Evolutionary conservation across 2,888 invertebrate species (phyloP), one percentile per base, ranked within the genome.

Genomic region (Zaprionus lineosus): DNA sequence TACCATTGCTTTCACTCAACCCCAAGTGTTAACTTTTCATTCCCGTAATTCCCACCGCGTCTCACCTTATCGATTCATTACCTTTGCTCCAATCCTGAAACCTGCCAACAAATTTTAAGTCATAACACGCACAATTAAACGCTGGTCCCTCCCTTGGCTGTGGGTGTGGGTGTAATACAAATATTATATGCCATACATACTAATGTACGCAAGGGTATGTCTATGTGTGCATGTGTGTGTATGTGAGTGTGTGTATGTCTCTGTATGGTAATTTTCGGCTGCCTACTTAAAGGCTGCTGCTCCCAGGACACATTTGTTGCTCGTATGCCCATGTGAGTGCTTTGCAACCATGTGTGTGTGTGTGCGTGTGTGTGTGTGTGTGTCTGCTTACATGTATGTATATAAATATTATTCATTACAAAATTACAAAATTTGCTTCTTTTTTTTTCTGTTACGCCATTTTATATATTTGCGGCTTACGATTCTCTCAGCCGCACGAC

Each of bases 101-200:
- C 46, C 34, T 28, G 26, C 21, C 14, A 39, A 14, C 50, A 57
- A 56, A 77, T 74, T 63, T 53, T 18, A 19, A 60, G 53, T 62
- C 58, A 58, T 56, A 40, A 56, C 77, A 73, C 61, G 77, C 81
- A 61, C 84, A 84, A 78, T 84, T 78, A 71, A 63, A 62, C 63
- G 61, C 58, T 43, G 57, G 61, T 47, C 58, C 53, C 58, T 55
- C n/a, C n/a, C n/a, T n/a, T n/a, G n/a, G n/a, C n/a, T n/a, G n/a
- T n/a, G n/a, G 50, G 48, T 61, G 56, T 65, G 62, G 40, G 33
- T 36, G 56, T 67, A 66, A 69, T 66, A 51, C 78, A 31, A 59
- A 76, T 73, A n/a, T n/a, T n/a, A 58, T 50, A 70, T 65, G 37
- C 61, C 50, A 65, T 77, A 67, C 59, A 60, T 37, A 58, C 67